Base-by-base conservation (phyloP, 2,888 invertebrate genomes). In the Neuroscelio doddi region DNA sequence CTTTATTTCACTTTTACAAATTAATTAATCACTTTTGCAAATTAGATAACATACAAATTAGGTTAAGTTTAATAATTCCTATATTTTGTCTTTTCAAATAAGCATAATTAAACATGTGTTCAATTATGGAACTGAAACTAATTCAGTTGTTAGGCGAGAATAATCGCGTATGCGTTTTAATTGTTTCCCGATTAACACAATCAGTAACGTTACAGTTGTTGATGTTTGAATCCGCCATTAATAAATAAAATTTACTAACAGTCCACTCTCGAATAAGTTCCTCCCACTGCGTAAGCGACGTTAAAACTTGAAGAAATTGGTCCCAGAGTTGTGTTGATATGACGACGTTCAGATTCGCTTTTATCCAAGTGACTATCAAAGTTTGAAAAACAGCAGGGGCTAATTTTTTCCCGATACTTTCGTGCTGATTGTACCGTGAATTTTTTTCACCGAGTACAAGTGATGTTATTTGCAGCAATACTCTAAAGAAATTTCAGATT, bases 361-460 rank as follows among this genome's bases (percentile, higher is more conserved):
- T 95, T 74, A 98, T 97, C 97, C 98, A 98, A 1, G 97, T 97
- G 68, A 98, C 97, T 71, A 98, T 96, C 44, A 98, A 86, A 0
- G 98, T 98, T 89, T 98, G 93, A 77, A 94, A 93, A 71, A 94
- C 89, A 0, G 95, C 94, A 15, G 93, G 93, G 3, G 95, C 95
- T 64, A 95, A 86, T 78, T 92, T 93, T 24, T 93, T 93, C 30
- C 93, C 93, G 53, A 88, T 86, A 46, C 77, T 82, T 56, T 84
- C 91, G 71, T 91, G 91, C 71, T 90, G 89, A 83, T 94, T 94
- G 56, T 91, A 89, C 74, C 91, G 91, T 1, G 92, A 90, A 3
- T 92, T 92, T 62, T 90, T 90, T 81, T 93, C 93, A 71, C 91
- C 91, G 47, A 98, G 86, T 44, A 97, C 95, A 61, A 95, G 88